Evolutionary conservation across 1,140 invertebrate species (phyloP), one percentile per base, ranked within the genome.

Genomic region (Brachionus asplanchnoidis): DNA sequence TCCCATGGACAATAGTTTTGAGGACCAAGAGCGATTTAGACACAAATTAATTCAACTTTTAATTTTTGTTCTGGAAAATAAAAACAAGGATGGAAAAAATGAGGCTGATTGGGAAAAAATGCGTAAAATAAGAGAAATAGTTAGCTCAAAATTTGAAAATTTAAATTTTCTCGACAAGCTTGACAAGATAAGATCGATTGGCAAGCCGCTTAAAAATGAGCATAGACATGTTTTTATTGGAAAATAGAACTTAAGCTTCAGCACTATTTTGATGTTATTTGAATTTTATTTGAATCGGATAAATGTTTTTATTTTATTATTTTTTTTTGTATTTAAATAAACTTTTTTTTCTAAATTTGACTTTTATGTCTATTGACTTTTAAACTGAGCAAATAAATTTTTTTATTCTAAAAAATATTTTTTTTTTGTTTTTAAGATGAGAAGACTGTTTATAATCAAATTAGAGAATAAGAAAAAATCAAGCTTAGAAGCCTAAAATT

Each of bases 211-310:
- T 1, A 77, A 77, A 77, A 77, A 77, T 50, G 73, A 77, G 42
- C 73, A 77, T 9, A 77, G 73, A 28, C 73, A 77, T 77, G 73
- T 77, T 26, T 77, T 77, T 77, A 77, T 77, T 26, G 73, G 73
- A 50, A 77, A 77, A 77, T 46, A 26, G 20, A 77, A 5, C 8
- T 66, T 66, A 17, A 28, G 14, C 26, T 23, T 36, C 23, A 50
- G 23, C 32, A 44, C n/a, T 46, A 70, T 8, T 70, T 66, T 23
- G 20, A 26, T 26, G 6, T 23, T 66, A 23, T 66, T 26, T 68
- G 12, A 40, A 28, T 68, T 2, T 32, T 68, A 32, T 68, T 68
- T 68, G 26, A 60, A 60, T 60, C 32, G 66, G 66, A 68, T 68
- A 4, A 14, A 32, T 44, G 11, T 73, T 42, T 44, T 46, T 17